Base-by-base conservation (phyloP, 2,113 vertebrate species). In the Sclerurus mexicanus region DNA sequence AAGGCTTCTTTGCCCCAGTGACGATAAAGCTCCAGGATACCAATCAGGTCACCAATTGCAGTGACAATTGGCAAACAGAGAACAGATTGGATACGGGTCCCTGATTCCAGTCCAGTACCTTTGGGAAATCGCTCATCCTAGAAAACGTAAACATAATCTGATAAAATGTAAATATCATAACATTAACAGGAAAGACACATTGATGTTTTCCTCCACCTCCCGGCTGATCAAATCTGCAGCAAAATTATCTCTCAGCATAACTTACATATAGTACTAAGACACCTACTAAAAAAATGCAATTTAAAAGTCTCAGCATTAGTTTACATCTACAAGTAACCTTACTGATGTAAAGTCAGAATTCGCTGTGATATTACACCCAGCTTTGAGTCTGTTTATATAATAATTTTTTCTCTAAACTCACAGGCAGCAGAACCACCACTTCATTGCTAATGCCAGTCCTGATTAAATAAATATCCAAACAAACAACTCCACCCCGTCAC, bases 41-140 rank as follows among this genome's bases (percentile, higher is more conserved):
- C 99, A 62, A 99, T 99, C 96, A 99, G 98, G 94, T 99, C 99
- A 33, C 99, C 99, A 63, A 99, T 99, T 39, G 99, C 99, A 73
- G 99, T 99, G 97, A 99, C 98, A 87, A 99, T 99, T 56, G 99
- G 99, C 94, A 99, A 97, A 97, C 99, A 99, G 92, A 99, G 98
- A 94, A 99, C 99, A 95, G 99, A 99, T 97, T 99, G 98, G 98
- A 99, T 99, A 44, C 98, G 98, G 81, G 99, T 99, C 95, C 99
- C 99, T 96, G 99, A 99, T 96, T 99, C 99, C 97, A 99, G 98
- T 67, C 99, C 99, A 90, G 99, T 99, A 96, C 99, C 99, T 96
- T 98, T 98, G 81, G 99, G 99, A 97, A 99, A 99, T 73, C 99
- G 97, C 74, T 99, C 99, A 63, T 99, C 99, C 99, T 99, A 95